phyloP scores from a whole-genome alignment of 1,140 invertebrate genomes.

The Lasaia peninsularis region DNA sequence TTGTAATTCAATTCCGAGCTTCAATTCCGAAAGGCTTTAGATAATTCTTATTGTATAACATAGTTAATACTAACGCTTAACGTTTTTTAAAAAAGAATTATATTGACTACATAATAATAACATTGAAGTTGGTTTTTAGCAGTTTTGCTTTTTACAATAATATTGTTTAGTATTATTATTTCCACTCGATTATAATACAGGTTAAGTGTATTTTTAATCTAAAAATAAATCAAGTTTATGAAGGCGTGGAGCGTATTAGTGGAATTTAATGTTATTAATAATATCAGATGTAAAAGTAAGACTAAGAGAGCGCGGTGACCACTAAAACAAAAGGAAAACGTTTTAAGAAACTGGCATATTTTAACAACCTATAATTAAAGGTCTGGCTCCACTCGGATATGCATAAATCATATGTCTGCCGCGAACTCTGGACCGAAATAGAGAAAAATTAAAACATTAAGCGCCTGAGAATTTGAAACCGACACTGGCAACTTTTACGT shows the following conservation, averaged over 20 bases:
- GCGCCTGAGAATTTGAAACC: constrained; percentile 46
- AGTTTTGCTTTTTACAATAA: no score
- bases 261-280: constrained; percentile 13
- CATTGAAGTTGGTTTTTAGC: no score
- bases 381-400: constrained; percentile 72
- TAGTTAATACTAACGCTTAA: no score
- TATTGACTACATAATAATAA: no score
- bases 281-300: constrained; percentile 41
- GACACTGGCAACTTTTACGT: constrained; percentile 14
- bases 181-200: no score
- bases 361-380: constrained; percentile 78
- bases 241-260: background rate
- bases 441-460: constrained; percentile 76
- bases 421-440: constrained; percentile 74
- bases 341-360: constrained; percentile 77
- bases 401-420: constrained; percentile 75
- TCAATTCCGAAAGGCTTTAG: no score
- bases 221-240: background rate
- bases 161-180: no score
- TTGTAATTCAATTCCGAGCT: no score
- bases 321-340: constrained; percentile 70
- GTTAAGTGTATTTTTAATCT: no score
- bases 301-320: constrained; percentile 54
- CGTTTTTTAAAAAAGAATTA: no score
- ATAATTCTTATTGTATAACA: no score